These are phyloP conservation scores for Donacobius atricapilla DNA, from an alignment of 2,113 vertebrate genomes.

Conservation along the genomic window DNA sequence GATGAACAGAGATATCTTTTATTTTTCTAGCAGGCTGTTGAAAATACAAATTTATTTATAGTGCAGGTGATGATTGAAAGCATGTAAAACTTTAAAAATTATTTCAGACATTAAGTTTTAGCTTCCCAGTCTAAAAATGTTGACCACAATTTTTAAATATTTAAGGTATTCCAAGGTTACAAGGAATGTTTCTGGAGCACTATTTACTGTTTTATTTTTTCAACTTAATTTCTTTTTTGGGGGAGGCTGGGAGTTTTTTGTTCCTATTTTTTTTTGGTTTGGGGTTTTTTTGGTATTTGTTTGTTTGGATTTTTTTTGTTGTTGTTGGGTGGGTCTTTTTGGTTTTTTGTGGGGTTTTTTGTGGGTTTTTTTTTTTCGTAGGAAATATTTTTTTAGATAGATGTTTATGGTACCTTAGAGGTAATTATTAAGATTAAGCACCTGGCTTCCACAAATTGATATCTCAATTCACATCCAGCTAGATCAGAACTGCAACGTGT, in stretches of 20 bases:
- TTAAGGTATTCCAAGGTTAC: not conserved
- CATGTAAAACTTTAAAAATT: not conserved
- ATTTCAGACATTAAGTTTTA: not conserved
- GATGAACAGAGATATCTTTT: not conserved
- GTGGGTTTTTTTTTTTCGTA: not conserved
- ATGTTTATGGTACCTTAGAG: not conserved
- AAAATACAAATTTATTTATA: not conserved
- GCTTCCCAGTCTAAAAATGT: not conserved
- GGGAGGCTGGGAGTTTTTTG: fast-evolving
- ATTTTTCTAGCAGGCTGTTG: not conserved
- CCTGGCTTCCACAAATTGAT: not conserved
- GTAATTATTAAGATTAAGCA: not conserved
- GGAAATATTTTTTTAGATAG: not conserved
- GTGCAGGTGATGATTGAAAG: not conserved
- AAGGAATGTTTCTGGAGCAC: not conserved
- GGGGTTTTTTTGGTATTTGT: too few species aligned
- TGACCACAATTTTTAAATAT: not conserved
- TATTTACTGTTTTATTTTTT: not conserved
- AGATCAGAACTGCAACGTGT: not conserved
- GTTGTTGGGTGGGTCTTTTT: not conserved
- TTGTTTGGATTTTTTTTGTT: not conserved
- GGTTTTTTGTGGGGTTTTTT: not conserved
- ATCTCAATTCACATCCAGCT: not conserved
- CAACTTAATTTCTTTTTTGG: not conserved
- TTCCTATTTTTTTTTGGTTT: not conserved